phyloP scores from a whole-genome alignment of 2,113 vertebrate species.

The Penelope pileata region DNA sequence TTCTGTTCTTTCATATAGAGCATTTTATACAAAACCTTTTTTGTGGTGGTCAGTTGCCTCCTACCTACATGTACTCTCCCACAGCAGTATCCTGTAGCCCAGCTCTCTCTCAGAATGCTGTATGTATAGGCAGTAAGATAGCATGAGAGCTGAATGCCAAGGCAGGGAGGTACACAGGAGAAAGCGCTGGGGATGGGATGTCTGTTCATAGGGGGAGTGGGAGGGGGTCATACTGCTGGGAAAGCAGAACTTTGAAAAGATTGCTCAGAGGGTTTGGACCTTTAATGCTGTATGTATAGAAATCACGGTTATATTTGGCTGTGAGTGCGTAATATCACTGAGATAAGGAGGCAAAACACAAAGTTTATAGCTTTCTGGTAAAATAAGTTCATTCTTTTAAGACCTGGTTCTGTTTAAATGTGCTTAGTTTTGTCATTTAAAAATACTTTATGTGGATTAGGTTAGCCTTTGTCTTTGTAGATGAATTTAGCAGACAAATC shows the following conservation, averaged over 20 bases:
- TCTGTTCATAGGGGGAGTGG: not conserved
- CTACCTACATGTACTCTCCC: not conserved
- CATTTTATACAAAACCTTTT: not conserved
- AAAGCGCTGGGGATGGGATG: rapidly evolving
- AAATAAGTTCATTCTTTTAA: not conserved
- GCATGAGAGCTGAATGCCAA: not conserved
- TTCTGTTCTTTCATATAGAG: not conserved
- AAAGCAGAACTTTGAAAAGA: not conserved
- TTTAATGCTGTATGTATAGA: not conserved
- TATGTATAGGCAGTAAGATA: not conserved
- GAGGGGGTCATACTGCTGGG: not conserved
- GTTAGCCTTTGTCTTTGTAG: not conserved
- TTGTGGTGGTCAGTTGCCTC: not conserved
- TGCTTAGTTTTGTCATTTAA: not conserved
- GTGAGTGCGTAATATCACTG: not conserved
- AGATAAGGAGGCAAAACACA: not conserved
- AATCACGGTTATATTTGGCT: not conserved
- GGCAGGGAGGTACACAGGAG: not conserved
- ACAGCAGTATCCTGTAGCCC: not conserved
- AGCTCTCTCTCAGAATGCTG: no score
- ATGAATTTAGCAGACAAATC: not conserved
- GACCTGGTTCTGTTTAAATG: not conserved
- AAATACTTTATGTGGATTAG: not conserved
- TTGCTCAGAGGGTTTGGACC: not conserved
- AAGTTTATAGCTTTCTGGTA: not conserved